phyloP scores from a whole-genome alignment of 2,888 invertebrate species.

The Polymixis lichenea region DNA sequence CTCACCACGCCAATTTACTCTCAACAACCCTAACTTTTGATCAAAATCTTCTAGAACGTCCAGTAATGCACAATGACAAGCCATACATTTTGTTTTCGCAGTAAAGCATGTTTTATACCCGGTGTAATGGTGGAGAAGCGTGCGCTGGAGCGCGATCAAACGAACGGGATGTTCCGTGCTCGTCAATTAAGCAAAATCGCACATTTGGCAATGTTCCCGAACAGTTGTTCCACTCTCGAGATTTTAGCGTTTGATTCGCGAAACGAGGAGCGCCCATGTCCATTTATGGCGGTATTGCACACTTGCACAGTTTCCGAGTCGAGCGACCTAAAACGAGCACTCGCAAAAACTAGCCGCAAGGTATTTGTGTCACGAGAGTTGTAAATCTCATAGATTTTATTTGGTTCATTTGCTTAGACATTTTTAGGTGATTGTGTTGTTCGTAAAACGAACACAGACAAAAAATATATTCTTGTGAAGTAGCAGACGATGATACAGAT shows the following conservation, averaged over 20 bases:
- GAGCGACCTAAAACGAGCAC: slow-evolving; percentile 44
- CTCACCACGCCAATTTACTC: slow-evolving; percentile 77
- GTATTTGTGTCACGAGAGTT: slow-evolving; percentile 57
- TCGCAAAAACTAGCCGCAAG: slow-evolving; percentile 57
- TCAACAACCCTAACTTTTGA: slow-evolving; percentile 71
- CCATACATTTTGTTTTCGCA: slow-evolving; percentile 66
- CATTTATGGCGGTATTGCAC: slow-evolving; percentile 79
- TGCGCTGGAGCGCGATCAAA: slow-evolving; percentile 83
- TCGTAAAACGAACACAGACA: slow-evolving; percentile 34
- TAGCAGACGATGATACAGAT: slow-evolving; percentile 38
- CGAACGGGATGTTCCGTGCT: slow-evolving; percentile 80
- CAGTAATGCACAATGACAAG: slow-evolving; percentile 62
- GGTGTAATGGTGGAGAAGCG: slow-evolving; percentile 71
- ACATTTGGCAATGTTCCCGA: slow-evolving; percentile 87
- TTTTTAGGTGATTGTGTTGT: slow-evolving; percentile 43
- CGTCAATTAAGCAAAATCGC: slow-evolving; percentile 87
- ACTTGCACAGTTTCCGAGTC: slow-evolving; percentile 42
- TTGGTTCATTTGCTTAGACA: slow-evolving; percentile 46
- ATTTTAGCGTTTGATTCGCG: slow-evolving; percentile 77
- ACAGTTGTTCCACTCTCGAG: slow-evolving; percentile 81
- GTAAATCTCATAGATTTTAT: slow-evolving; percentile 52
- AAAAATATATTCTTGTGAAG: slow-evolving; percentile 45
- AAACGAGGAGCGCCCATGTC: slow-evolving; percentile 73
- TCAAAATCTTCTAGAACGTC: slow-evolving; percentile 53
- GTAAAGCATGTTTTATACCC: slow-evolving; percentile 76